A percentile compares a stretch with the other conserved stretches of the same genome.
Evolutionary conservation across 2,797 vertebrate genomes (phyloP).

Genomic region (Lates japonicus): DNA sequence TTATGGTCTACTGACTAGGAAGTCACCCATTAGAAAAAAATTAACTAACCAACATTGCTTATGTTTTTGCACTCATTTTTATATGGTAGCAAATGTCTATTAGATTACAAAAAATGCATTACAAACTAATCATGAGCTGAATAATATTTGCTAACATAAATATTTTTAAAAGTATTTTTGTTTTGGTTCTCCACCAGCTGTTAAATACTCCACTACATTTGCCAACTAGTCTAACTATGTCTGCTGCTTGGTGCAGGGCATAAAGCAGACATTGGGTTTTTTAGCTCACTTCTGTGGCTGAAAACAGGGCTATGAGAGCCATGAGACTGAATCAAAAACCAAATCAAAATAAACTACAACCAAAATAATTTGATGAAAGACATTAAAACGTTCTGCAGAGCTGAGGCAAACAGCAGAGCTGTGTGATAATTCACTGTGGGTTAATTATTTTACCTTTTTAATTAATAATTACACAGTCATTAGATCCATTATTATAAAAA

Average conservation of each 20-base stretch:
- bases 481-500: slow-evolving; percentile 14
- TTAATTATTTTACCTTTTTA: slow-evolving; percentile 8
- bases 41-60: too few species aligned
- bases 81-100: neutral
- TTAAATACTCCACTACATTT: neutral
- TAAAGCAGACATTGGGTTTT: neutral
- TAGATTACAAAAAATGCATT: neutral
- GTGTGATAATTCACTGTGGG: neutral
- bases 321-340: neutral
- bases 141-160: neutral
- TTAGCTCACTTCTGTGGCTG: neutral
- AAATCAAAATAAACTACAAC: neutral
- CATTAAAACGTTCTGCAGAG: neutral
- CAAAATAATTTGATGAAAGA: neutral
- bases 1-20: neutral
- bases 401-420: neutral
- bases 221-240: neutral
- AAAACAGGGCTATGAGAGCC: neutral
- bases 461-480: slow-evolving; percentile 5
- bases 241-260: neutral
- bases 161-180: neutral
- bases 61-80: neutral
- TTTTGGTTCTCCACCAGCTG: slow-evolving; percentile 13
- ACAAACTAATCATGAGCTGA: neutral
- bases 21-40: neutral